Evolutionary conservation across 2,113 vertebrate genomes (phyloP), one percentile per base, ranked within the genome.

Genomic region (Trochalopteron elliotii): DNA sequence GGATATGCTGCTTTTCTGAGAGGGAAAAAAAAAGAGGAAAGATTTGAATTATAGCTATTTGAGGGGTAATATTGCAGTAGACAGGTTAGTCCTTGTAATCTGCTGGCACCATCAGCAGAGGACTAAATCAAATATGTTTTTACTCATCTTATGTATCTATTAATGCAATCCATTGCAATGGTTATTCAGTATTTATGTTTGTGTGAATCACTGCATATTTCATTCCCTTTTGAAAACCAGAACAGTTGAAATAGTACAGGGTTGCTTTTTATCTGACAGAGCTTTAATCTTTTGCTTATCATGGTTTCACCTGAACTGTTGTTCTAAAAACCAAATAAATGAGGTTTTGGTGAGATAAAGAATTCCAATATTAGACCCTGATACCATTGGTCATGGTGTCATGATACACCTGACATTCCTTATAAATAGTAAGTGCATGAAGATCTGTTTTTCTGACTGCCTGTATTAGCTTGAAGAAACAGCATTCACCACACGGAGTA

Each of bases 101-200:
- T 74, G 30, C 56, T 55, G 64, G 69, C 76, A 94, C 35, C 49
- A 87, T 77, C 93, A 87, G 40, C 52, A 79, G 74, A 96, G 44
- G 27, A 89, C 84, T 93, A 96, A 96, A 93, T 96, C 69, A 91
- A 85, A 85, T 59, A 19, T 50, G 55, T 3, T 94, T 80, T 95
- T 96, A 78, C 83, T 91, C 45, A 50, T 82, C 49, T 87, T 93
- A 67, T 72, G n/a, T 89, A 80, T 83, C 89, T 95, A 86, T 94
- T 93, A 94, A 89, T 86, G 95, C 96, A 90, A 95, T 63, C 81
- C 72, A 53, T n/a, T 81, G 67, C 89, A 90, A 89, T n/a, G 30
- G 30, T 95, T 75, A 90, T 97, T 96, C 71, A 94, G 94, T 96
- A 96, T 93, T 95, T 83, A 94, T 96, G 57, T 17, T 74, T 96